A percentile compares a stretch with the other conserved stretches of the same genome.
phyloP scores from a whole-genome alignment of 2,113 vertebrate genomes.

The Paraplagusia blochii region DNA sequence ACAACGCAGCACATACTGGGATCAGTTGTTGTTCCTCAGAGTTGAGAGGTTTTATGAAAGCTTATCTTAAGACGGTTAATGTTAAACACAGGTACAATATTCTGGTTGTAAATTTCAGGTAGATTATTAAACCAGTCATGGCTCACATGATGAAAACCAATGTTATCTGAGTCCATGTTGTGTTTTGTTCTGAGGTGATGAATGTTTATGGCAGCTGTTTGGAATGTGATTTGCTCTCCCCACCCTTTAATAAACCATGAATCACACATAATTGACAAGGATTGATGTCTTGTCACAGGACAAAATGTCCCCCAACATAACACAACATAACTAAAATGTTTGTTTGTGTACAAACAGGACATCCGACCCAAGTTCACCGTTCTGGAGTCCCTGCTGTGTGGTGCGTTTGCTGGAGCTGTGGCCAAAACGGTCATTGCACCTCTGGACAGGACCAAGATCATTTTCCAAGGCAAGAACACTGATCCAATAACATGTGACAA shows the following conservation, averaged over 20 bases:
- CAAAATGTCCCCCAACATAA: neutral
- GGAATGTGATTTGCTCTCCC: neutral
- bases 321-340: neutral
- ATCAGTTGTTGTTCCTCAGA: no score
- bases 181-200: conserved; percentile 1
- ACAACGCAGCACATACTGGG: no score
- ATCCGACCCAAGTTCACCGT: conserved; percentile 75
- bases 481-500: neutral
- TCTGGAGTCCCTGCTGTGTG: conserved; percentile 85
- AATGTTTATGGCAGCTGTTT: neutral
- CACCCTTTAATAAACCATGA: no score
- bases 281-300: neutral
- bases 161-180: no score
- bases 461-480: conserved; percentile 88
- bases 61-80: no score
- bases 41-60: no score
- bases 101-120: no score
- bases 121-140: no score
- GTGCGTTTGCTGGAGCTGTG: conserved; percentile 90
- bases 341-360: conserved; percentile 66
- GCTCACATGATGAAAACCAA: no score
- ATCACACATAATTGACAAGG: no score
- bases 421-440: conserved; percentile 96
- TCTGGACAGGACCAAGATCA: conserved; percentile 96
- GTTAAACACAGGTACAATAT: no score